Conservation (phyloP, 1,140 invertebrate genomes). For the Lepidurus arcticus region DNA sequence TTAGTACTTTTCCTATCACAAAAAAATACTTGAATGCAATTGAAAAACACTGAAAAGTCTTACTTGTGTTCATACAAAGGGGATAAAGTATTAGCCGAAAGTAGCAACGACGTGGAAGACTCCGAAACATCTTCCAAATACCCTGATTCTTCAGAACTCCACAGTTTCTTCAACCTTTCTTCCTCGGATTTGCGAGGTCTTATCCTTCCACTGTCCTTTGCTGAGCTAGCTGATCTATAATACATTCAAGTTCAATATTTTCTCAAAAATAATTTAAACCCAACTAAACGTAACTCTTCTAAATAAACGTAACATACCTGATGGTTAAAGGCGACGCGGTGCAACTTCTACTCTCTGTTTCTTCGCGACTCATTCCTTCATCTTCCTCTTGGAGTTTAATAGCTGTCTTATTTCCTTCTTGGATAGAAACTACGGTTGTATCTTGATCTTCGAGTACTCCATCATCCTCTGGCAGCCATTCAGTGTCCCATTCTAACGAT, state of each 20-base stretch:
- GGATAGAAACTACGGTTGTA: slow-evolving; percentile 7
- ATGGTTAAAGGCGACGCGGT: slow-evolving; percentile 32
- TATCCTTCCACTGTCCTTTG: slow-evolving; percentile 26
- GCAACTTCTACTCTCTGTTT: slow-evolving; percentile 13
- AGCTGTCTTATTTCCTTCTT: slow-evolving; percentile 34
- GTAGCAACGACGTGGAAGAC: neutral
- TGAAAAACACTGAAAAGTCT: neutral
- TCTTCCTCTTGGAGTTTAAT: slow-evolving; percentile 37
- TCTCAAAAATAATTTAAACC: slow-evolving; percentile 3
- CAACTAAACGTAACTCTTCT: neutral
- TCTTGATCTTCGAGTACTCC: slow-evolving; percentile 24
- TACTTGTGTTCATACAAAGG: slow-evolving; percentile 22
- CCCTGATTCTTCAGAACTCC: slow-evolving; percentile 38
- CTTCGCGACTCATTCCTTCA: slow-evolving; percentile 24
- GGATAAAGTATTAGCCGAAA: slow-evolving; percentile 23
- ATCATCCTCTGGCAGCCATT: slow-evolving; percentile 37
- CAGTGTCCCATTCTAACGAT: slow-evolving; percentile 44
- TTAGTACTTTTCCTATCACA: too few species aligned
- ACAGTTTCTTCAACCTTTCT: slow-evolving; percentile 27
- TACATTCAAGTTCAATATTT: slow-evolving; percentile 27
- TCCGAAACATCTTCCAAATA: slow-evolving; percentile 35
- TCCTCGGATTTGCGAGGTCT: slow-evolving; percentile 25
- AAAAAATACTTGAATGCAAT: neutral
- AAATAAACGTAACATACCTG: slow-evolving; percentile 27
- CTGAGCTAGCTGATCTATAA: slow-evolving; percentile 28